phyloP scores from a whole-genome alignment of 2,113 vertebrate species.

The Erythrolamprus reginae region DNA sequence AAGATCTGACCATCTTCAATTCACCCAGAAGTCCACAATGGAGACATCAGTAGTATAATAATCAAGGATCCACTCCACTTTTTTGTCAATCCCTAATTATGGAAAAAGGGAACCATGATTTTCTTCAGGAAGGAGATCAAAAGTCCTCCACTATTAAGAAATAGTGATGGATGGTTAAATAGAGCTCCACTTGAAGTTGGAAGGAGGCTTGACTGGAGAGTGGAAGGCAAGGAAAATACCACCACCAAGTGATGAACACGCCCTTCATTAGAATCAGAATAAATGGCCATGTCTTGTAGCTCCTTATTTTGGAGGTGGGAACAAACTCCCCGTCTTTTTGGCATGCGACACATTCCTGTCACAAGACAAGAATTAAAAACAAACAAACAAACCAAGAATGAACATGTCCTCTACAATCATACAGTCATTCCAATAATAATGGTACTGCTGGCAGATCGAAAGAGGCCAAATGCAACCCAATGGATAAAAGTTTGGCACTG shows the following conservation, averaged over 20 bases:
- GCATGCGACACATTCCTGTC: background rate
- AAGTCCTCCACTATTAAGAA: background rate
- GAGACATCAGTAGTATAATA: background rate
- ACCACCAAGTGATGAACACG: background rate
- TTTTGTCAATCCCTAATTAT: background rate
- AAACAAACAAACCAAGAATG: no score
- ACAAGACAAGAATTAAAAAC: background rate
- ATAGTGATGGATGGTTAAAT: background rate
- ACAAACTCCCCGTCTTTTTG: background rate
- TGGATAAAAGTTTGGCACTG: background rate
- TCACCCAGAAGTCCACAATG: background rate
- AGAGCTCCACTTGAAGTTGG: background rate
- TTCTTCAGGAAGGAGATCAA: background rate
- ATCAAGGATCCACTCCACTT: background rate
- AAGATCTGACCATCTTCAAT: background rate
- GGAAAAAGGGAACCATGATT: background rate
- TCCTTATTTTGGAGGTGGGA: conserved; percentile 6
- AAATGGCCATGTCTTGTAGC: background rate
- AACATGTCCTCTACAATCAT: background rate
- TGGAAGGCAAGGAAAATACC: background rate
- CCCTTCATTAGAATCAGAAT: background rate
- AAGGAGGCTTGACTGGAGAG: background rate
- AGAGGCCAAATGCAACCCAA: background rate
- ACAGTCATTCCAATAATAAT: background rate
- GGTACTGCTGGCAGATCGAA: background rate